Percentiles rank a stretch among this genome's conserved stretches.
Conservation (phyloP, 2,888 invertebrate genomes). For the Zaprionus lineosus region DNA sequence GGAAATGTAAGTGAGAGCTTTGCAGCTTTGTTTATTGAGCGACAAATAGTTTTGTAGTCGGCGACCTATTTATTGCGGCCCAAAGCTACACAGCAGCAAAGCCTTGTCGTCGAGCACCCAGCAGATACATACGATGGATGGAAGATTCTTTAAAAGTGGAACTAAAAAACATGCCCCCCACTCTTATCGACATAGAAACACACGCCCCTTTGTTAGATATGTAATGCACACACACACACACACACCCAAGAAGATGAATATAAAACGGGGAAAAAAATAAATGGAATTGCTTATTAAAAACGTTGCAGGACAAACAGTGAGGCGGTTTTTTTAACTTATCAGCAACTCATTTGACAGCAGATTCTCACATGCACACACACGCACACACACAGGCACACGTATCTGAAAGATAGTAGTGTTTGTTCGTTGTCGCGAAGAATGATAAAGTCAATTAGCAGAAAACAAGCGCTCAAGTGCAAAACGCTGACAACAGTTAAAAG, state of each 20-base stretch:
- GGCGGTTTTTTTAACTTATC: too few relatives aligned
- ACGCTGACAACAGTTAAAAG: slow-evolving; percentile 32
- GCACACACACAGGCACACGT: slow-evolving; percentile 3
- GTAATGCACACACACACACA: neutral
- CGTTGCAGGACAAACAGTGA: too few relatives aligned
- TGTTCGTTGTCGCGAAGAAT: slow-evolving; percentile 57
- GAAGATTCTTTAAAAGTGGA: neutral
- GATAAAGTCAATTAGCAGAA: slow-evolving; percentile 74
- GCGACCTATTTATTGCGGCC: slow-evolving; percentile 64
- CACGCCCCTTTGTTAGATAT: slow-evolving; percentile 29
- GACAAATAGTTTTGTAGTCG: slow-evolving; percentile 61
- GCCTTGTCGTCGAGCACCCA: slow-evolving; percentile 9
- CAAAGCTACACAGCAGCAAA: slow-evolving; percentile 17
- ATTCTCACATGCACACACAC: too few relatives aligned
- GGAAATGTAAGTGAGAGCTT: slow-evolving; percentile 28
- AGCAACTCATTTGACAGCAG: too few relatives aligned
- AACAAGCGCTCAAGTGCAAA: slow-evolving; percentile 63
- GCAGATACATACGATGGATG: neutral
- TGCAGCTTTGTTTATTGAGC: neutral
- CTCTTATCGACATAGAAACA: neutral
- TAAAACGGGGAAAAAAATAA: too few relatives aligned
- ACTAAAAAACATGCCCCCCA: neutral
- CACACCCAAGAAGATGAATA: too few relatives aligned
- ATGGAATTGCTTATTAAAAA: too few relatives aligned
- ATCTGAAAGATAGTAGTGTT: slow-evolving; percentile 69